Evolutionary conservation across 2,113 vertebrate genomes (phyloP).

Genomic region (Astur gentilis): DNA sequence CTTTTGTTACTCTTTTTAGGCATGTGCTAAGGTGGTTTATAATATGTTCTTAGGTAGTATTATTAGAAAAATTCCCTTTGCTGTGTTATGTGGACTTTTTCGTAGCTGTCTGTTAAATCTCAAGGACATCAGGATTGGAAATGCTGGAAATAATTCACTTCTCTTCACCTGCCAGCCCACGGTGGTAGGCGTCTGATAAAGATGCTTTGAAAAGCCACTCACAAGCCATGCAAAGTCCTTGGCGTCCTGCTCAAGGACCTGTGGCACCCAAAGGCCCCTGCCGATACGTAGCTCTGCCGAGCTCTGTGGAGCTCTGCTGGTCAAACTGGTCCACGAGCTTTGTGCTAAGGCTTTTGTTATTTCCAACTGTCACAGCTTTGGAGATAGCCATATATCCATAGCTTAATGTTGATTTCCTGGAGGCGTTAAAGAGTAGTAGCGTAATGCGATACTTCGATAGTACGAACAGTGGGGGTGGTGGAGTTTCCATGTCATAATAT

Average conservation of each 20-base stretch:
- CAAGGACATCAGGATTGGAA: neutral
- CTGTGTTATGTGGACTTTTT: neutral
- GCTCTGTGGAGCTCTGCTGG: neutral
- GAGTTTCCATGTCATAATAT: constrained; percentile 40
- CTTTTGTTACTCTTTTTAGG: neutral
- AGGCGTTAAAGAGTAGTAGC: neutral
- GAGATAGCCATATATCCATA: neutral
- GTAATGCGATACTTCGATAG: neutral
- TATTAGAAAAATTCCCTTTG: neutral
- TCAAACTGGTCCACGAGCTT: neutral
- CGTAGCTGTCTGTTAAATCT: neutral
- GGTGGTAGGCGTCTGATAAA: neutral
- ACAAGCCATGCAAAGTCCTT: fast-evolving
- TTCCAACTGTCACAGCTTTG: neutral
- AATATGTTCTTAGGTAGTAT: neutral
- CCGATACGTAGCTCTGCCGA: neutral
- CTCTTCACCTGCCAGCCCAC: neutral
- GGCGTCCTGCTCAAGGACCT: neutral
- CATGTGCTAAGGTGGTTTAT: neutral
- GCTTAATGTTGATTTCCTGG: neutral
- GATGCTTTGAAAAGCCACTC: neutral
- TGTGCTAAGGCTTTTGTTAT: neutral
- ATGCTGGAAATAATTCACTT: neutral
- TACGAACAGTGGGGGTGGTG: neutral
- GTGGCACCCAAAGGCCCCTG: neutral